Conservation (phyloP, 2,888 invertebrate genomes). For the Hypena proboscidalis region DNA sequence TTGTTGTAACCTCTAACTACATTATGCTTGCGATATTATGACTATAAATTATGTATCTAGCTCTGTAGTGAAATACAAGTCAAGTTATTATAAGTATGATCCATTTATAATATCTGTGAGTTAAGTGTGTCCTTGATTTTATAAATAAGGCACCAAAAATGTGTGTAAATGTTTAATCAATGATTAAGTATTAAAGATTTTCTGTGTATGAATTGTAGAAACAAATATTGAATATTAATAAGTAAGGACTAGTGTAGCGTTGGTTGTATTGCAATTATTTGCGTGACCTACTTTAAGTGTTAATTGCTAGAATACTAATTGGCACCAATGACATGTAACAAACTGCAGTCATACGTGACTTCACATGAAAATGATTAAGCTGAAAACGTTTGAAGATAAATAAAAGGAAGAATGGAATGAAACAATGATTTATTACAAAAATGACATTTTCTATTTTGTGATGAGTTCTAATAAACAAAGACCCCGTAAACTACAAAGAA, state of each 20-base stretch:
- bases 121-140: too few relatives aligned
- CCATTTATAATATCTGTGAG: too few relatives aligned
- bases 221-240: constrained; percentile 4
- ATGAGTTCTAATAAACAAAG: not conserved
- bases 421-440: constrained; percentile 1
- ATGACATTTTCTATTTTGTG: not conserved
- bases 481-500: constrained; percentile 12
- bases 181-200: too few relatives aligned
- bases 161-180: too few relatives aligned
- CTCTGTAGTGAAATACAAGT: too few relatives aligned
- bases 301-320: constrained; percentile 4
- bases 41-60: too few relatives aligned
- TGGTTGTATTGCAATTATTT: constrained; percentile 2
- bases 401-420: constrained; percentile 2
- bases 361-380: not conserved
- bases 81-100: too few relatives aligned
- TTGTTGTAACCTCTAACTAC: too few relatives aligned
- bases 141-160: too few relatives aligned
- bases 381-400: not conserved
- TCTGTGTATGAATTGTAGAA: not conserved
- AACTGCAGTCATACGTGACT: not conserved
- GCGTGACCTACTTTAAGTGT: constrained; percentile 1
- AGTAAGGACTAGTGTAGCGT: not conserved
- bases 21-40: too few relatives aligned
- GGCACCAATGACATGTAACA: not conserved